Conservation (phyloP, 1,140 invertebrate genomes). For the Eufriesea mexicana region DNA sequence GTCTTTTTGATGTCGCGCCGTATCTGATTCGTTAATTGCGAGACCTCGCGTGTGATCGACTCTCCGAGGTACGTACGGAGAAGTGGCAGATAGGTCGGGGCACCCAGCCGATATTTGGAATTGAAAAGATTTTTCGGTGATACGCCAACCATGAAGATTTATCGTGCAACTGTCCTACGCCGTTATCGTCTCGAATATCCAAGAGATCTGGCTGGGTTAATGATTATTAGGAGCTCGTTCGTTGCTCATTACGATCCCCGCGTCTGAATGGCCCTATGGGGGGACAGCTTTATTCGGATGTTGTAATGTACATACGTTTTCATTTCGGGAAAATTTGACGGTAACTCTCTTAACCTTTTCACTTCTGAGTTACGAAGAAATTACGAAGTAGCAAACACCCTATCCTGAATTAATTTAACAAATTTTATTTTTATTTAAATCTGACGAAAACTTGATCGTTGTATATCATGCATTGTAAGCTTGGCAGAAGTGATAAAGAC, state of each 20-base stretch:
- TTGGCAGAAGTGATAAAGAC: too few species aligned
- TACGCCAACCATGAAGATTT: slow-evolving; percentile 41
- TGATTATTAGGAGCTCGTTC: slow-evolving; percentile 9
- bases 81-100: slow-evolving; percentile 20
- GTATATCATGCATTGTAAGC: too few species aligned
- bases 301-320: too few species aligned
- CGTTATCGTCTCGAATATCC: slow-evolving; percentile 38
- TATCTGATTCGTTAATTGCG: slow-evolving; percentile 74
- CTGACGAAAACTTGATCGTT: too few species aligned
- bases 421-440: too few species aligned
- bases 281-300: too few species aligned
- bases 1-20: slow-evolving; percentile 73
- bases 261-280: not conserved
- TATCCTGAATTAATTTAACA: too few species aligned
- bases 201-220: slow-evolving; percentile 11
- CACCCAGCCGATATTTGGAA: slow-evolving; percentile 48
- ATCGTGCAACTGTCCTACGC: slow-evolving; percentile 37
- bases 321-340: too few species aligned
- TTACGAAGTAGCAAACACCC: too few species aligned
- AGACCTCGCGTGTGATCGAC: slow-evolving; percentile 70
- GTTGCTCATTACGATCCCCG: not conserved
- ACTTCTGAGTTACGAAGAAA: too few species aligned
- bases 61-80: slow-evolving; percentile 44
- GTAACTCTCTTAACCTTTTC: too few species aligned
- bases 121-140: slow-evolving; percentile 55